phyloP scores from a whole-genome alignment of 2,113 vertebrate genomes.

The Struthidea cinerea region DNA sequence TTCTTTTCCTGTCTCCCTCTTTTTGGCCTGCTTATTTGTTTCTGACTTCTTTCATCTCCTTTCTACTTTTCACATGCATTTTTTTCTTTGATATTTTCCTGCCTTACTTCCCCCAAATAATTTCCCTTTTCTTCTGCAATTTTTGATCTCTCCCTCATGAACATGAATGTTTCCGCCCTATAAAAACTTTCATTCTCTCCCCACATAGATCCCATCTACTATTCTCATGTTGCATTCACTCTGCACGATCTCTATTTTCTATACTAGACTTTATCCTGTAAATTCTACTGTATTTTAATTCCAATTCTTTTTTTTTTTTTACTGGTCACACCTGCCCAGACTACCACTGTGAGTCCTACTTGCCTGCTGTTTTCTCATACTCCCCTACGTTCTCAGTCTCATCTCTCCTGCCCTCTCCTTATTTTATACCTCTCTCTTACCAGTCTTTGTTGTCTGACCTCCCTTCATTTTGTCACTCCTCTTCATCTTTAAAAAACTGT shows the following conservation, averaged over 20 bases:
- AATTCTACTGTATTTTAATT: neutral
- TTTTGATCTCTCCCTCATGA: constrained; percentile 15
- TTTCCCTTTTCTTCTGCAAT: neutral
- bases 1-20: neutral
- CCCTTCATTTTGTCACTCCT: neutral
- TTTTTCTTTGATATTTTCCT: constrained; percentile 30
- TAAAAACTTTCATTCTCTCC: neutral
- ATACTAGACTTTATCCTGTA: neutral
- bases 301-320: accelerated
- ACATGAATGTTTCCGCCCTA: neutral
- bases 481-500: neutral
- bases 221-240: neutral
- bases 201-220: neutral
- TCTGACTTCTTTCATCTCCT: constrained; percentile 1
- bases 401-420: neutral
- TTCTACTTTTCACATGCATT: neutral
- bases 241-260: neutral
- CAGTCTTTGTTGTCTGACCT: neutral
- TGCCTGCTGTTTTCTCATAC: neutral
- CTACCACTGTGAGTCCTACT: neutral
- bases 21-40: neutral
- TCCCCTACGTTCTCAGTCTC: neutral
- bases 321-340: neutral
- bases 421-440: neutral
- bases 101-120: neutral